Base-by-base conservation (phyloP, 2,888 invertebrate species). In the Heliconius sara region DNA sequence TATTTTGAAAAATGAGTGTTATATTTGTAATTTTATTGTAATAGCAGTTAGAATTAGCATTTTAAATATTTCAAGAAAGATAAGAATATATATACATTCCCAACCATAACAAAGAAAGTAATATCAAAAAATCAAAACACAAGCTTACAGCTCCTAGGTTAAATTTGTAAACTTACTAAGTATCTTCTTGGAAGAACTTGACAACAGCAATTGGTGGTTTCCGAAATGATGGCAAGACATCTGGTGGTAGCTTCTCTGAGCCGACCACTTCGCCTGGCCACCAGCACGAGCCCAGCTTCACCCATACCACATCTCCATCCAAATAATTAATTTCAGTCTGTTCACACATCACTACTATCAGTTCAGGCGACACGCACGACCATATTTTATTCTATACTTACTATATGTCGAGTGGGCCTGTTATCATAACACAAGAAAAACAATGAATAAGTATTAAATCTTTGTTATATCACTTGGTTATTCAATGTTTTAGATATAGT, bases 291-390 rank as follows among this genome's bases (percentile, higher is more conserved):
- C 97, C 97, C 82, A 98, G 92, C 91, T 98, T 98, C 30, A 98
- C 97, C 98, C 98, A 98, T 83, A 98, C 98, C 86, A 98, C 95
- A 87, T 98, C 97, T 77, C 97, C 97, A 85, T 97, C 96, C 86
- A 95, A 94, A 93, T 97, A 97, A 88, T 90, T 93, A 85, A 96
- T 95, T 93, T 96, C 96, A 86, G 96, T 96, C 93, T 97, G 96
- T 87, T 97, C 97, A 94, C 96, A 96, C 97, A 97, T 97, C 93
- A 91, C 93, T 91, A 92, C 90, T 89, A 88, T 88, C 87, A 88
- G 87, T 90, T 94, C 91, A 94, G 89, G 86, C 91, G 87, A 91
- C 91, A 91, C 87, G 91, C 90, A 93, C 94, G 91, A 95, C 94
- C 95, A 95, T 95, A 94, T 94, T 94, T 94, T 93, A 84, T 86